Evolutionary conservation across 2,888 invertebrate genomes (phyloP).

Genomic region (Acrobasis consociella): DNA sequence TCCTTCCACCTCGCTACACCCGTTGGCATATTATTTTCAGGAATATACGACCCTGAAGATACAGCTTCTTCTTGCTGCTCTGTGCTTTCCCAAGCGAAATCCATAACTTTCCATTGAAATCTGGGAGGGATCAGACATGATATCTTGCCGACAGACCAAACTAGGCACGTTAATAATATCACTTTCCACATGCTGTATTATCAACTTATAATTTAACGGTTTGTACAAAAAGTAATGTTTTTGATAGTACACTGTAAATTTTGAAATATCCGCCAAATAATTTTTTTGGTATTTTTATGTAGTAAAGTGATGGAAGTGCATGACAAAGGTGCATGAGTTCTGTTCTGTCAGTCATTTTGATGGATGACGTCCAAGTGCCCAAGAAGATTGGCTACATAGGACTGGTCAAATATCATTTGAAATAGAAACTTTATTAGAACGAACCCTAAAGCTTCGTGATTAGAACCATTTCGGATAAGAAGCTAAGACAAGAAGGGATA

Average conservation of each 20-base stretch:
- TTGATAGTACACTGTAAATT: too few relatives aligned
- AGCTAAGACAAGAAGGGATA: too few relatives aligned
- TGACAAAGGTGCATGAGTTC: too few relatives aligned
- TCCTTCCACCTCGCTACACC: constrained; percentile 87
- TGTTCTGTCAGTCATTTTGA: constrained; percentile 1
- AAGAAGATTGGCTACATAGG: too few relatives aligned
- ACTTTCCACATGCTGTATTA: constrained; percentile 22
- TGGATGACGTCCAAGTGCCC: not conserved
- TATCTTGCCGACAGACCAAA: constrained; percentile 10
- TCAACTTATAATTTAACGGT: not conserved
- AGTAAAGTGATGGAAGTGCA: too few relatives aligned
- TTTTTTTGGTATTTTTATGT: not conserved
- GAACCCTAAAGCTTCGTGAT: too few relatives aligned
- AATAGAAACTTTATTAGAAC: too few relatives aligned
- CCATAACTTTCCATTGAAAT: constrained; percentile 84
- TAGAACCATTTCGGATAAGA: too few relatives aligned
- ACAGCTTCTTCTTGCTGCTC: constrained; percentile 78
- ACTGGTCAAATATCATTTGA: too few relatives aligned
- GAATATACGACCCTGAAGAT: constrained; percentile 79
- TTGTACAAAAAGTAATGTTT: too few relatives aligned
- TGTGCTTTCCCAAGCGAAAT: constrained; percentile 83
- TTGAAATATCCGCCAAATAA: too few relatives aligned
- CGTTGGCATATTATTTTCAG: constrained; percentile 85
- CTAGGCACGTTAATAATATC: constrained; percentile 13
- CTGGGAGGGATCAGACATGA: constrained; percentile 55